Conservation (phyloP, 2,797 vertebrate genomes). For the Karalla daura region DNA sequence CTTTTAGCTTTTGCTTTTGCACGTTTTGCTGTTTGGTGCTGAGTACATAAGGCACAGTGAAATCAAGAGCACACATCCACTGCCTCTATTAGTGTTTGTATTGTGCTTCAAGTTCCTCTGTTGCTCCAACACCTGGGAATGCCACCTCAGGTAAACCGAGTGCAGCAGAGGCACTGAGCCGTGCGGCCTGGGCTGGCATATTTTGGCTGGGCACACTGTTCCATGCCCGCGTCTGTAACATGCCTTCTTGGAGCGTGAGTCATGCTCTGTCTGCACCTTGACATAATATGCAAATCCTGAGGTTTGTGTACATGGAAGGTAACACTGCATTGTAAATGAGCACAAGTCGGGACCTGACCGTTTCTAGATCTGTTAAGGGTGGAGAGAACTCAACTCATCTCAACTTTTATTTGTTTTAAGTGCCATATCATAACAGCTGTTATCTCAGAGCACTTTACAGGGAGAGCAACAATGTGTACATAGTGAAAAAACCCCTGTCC, state of each 20-base stretch:
- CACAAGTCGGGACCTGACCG: slow-evolving; percentile 18
- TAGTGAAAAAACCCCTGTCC: too few relatives aligned
- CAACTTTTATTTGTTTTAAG: neutral
- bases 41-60: too few relatives aligned
- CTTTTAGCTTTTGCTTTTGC: too few relatives aligned
- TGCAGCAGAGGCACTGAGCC: neutral
- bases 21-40: too few relatives aligned
- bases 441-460: too few relatives aligned
- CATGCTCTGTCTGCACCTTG: neutral
- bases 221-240: neutral
- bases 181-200: neutral
- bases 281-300: slow-evolving; percentile 55
- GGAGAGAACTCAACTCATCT: neutral
- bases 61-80: too few relatives aligned
- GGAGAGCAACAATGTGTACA: too few relatives aligned
- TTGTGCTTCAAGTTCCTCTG: neutral
- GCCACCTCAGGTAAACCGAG: neutral
- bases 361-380: neutral
- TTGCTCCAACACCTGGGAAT: neutral
- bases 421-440: too few relatives aligned
- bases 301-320: neutral
- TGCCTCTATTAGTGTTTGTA: too few relatives aligned
- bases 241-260: slow-evolving; percentile 14
- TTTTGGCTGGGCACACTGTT: neutral
- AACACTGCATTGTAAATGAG: neutral